These are phyloP conservation scores for Cavia aperea DNA, from an alignment of 2,113 vertebrate species.

Conservation along the genomic window DNA sequence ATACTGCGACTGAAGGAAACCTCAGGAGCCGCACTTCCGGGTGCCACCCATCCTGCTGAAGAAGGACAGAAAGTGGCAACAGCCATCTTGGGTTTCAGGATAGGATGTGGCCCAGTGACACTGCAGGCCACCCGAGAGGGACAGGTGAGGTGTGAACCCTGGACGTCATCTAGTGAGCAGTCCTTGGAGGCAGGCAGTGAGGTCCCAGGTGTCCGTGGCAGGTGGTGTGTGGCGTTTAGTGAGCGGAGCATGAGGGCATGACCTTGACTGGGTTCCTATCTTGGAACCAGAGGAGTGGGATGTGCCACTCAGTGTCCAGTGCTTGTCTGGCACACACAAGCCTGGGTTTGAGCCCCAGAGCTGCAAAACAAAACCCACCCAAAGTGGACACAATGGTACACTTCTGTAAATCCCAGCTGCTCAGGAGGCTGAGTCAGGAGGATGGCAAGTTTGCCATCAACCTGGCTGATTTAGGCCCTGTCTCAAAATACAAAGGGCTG, in stretches of 20 bases:
- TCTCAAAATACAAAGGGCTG: not conserved
- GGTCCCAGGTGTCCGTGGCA: not conserved
- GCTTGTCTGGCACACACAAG: not conserved
- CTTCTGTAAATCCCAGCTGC: not conserved
- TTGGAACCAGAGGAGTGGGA: not conserved
- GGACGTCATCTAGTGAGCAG: not conserved
- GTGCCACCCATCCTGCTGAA: not conserved
- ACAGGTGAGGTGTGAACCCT: fast-evolving
- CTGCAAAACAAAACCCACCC: not conserved
- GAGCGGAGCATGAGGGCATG: not conserved
- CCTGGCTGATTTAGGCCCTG: not conserved
- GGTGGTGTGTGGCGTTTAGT: fast-evolving
- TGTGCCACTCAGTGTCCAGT: not conserved
- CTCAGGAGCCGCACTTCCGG: not conserved
- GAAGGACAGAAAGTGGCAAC: not conserved
- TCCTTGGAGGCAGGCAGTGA: not conserved
- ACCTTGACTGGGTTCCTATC: not conserved
- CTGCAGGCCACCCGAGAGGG: not conserved
- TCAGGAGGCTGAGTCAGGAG: not conserved
- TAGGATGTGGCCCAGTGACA: not conserved
- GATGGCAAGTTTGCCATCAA: not conserved
- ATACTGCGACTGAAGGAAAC: not conserved
- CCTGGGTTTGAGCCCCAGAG: not conserved
- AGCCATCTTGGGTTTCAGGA: not conserved
- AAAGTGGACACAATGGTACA: not conserved